Conservation (phyloP, 2,113 vertebrate species). For the Petaurus breviceps region DNA sequence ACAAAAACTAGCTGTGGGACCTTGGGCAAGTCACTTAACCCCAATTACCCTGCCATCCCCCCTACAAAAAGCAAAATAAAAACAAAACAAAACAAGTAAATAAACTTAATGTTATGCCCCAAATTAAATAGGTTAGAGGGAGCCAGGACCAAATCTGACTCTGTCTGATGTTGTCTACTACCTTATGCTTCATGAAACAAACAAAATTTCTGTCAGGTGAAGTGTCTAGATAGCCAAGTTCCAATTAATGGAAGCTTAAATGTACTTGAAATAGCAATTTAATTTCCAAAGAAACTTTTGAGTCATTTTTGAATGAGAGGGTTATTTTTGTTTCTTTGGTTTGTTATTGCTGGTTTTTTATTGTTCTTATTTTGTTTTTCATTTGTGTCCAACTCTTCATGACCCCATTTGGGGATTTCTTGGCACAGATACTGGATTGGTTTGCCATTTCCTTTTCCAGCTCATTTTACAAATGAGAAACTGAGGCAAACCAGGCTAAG, state of each 20-base stretch:
- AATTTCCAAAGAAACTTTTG: neutral
- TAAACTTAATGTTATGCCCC: neutral
- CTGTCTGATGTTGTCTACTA: neutral
- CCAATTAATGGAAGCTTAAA: neutral
- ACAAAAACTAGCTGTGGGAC: too few relatives aligned
- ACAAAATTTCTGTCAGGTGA: neutral
- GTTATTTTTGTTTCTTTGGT: neutral
- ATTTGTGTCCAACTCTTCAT: neutral
- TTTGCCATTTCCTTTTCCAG: neutral
- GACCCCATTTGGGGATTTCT: neutral
- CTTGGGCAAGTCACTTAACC: too few relatives aligned
- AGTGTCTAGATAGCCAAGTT: neutral
- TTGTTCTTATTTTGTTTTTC: neutral
- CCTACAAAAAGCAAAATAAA: too few relatives aligned
- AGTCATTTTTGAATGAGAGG: neutral
- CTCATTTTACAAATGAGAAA: neutral
- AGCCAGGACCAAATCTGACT: neutral
- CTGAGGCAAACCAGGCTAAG: neutral
- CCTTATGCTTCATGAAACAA: neutral
- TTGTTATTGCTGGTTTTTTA: neutral
- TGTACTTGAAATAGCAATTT: neutral
- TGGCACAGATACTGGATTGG: neutral
- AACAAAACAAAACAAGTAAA: neutral
- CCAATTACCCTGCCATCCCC: too few relatives aligned
- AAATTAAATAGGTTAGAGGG: neutral